phyloP scores from a whole-genome alignment of 2,113 vertebrate genomes.

The Epinephelus lanceolatus region DNA sequence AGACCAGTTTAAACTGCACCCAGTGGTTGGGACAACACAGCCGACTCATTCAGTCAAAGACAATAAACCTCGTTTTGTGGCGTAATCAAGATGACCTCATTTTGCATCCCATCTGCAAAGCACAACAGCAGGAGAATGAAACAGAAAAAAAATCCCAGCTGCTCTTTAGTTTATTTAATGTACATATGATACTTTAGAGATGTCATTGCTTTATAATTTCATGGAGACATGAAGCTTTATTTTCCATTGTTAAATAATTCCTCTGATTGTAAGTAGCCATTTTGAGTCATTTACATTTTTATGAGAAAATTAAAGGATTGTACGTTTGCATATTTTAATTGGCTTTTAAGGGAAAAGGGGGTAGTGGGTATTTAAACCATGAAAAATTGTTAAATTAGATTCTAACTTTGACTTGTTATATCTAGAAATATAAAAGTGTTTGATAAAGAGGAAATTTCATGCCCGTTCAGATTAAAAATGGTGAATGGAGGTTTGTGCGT shows the following conservation, averaged over 20 bases:
- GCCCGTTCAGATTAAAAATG: slow-evolving; percentile 64
- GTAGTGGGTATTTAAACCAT: slow-evolving; percentile 74
- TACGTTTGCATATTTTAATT: slow-evolving; percentile 79
- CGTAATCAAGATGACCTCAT: slow-evolving; percentile 21
- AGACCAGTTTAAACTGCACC: slow-evolving; percentile 27
- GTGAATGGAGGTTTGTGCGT: slow-evolving; percentile 36
- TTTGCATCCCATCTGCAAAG: slow-evolving; percentile 37
- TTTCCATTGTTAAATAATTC: slow-evolving; percentile 68
- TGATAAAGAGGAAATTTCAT: slow-evolving; percentile 72
- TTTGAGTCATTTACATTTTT: slow-evolving; percentile 82
- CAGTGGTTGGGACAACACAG: slow-evolving; percentile 10
- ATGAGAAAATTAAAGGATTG: slow-evolving; percentile 83
- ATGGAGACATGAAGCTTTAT: slow-evolving; percentile 50
- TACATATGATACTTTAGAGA: slow-evolving; percentile 20
- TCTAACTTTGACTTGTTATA: slow-evolving; percentile 72
- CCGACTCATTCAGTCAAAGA: slow-evolving; percentile 15
- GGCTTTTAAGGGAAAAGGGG: slow-evolving; percentile 67
- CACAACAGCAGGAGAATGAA: slow-evolving; percentile 18
- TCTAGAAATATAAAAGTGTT: slow-evolving; percentile 48
- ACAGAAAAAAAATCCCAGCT: background rate
- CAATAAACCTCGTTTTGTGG: slow-evolving; percentile 30
- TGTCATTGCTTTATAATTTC: slow-evolving; percentile 54
- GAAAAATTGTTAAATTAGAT: slow-evolving; percentile 79
- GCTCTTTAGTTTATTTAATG: background rate
- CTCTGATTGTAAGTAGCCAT: slow-evolving; percentile 64